These are phyloP conservation scores for Argopecten irradians DNA, from an alignment of 1,140 invertebrate genomes.

Conservation along the genomic window DNA sequence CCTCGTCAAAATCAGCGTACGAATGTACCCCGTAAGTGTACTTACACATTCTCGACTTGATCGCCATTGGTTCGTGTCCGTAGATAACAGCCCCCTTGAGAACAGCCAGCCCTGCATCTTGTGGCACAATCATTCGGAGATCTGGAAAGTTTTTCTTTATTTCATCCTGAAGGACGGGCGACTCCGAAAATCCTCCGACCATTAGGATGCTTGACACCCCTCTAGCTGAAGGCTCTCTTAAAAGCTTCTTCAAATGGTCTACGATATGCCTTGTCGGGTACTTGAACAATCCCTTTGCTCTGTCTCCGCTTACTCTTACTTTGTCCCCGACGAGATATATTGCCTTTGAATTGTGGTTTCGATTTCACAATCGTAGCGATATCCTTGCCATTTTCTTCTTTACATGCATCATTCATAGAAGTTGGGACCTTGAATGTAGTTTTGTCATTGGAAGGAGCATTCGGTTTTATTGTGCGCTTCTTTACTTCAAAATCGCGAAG, in stretches of 20 bases:
- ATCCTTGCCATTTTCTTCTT: neutral
- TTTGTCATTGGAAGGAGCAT: neutral
- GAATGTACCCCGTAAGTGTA: slow-evolving; percentile 45
- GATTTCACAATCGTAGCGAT: neutral
- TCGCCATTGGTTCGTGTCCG: slow-evolving; percentile 45
- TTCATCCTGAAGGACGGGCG: slow-evolving; percentile 38
- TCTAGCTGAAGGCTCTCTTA: slow-evolving; percentile 1
- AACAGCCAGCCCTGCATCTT: slow-evolving; percentile 50
- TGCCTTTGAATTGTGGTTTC: slow-evolving; percentile 26
- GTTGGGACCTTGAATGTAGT: slow-evolving; percentile 46
- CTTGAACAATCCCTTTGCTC: slow-evolving; percentile 32
- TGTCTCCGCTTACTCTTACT: slow-evolving; percentile 31
- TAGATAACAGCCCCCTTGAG: slow-evolving; percentile 54
- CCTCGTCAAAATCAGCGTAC: neutral
- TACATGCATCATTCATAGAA: slow-evolving; percentile 16
- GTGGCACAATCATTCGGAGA: slow-evolving; percentile 43
- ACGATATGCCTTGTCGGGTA: slow-evolving; percentile 26
- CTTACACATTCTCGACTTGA: slow-evolving; percentile 29
- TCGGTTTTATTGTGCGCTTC: slow-evolving; percentile 39
- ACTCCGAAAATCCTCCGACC: slow-evolving; percentile 56
- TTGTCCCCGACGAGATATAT: slow-evolving; percentile 41
- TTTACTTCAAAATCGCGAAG: slow-evolving; percentile 54
- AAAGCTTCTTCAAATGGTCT: slow-evolving; percentile 29
- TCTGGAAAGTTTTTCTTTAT: slow-evolving; percentile 38
- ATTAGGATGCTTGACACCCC: slow-evolving; percentile 42